Evolutionary conservation across 1,140 invertebrate species (phyloP).

Genomic region (Bathynomus jamesi): DNA sequence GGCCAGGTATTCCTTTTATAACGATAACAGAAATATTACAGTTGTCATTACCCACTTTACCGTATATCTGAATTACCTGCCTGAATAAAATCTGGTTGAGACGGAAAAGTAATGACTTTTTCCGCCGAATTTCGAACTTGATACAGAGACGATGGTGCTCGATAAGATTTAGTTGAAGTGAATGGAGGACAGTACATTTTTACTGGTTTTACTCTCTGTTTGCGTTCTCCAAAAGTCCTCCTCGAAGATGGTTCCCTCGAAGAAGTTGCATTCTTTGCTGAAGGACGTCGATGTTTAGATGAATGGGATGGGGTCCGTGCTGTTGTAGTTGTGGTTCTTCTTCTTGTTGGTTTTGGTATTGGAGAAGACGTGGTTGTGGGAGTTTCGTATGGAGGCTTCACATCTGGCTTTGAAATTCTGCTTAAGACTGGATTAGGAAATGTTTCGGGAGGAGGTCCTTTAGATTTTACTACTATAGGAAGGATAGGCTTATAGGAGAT

Average conservation of each 20-base stretch:
- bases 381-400: background rate
- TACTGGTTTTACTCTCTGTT: background rate
- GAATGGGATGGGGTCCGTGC: background rate
- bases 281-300: background rate
- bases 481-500: too few species aligned
- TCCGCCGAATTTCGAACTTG: slow-evolving; percentile 7
- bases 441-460: background rate
- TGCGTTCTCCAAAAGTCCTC: background rate
- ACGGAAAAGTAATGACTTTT: slow-evolving; percentile 20
- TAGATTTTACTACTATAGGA: background rate
- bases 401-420: background rate
- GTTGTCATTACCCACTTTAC: too few species aligned
- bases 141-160: slow-evolving; percentile 26
- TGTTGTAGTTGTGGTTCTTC: background rate
- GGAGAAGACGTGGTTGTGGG: background rate
- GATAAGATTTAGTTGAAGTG: slow-evolving; percentile 20
- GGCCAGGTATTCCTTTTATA: too few species aligned
- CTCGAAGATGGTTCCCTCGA: background rate
- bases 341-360: background rate
- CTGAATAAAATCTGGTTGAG: slow-evolving; percentile 31
- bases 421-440: background rate
- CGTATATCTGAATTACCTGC: too few species aligned
- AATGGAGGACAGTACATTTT: background rate
- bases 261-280: background rate
- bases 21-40: too few species aligned